phyloP scores from a whole-genome alignment of 1,140 invertebrate genomes.

The Diachasma alloeum region DNA sequence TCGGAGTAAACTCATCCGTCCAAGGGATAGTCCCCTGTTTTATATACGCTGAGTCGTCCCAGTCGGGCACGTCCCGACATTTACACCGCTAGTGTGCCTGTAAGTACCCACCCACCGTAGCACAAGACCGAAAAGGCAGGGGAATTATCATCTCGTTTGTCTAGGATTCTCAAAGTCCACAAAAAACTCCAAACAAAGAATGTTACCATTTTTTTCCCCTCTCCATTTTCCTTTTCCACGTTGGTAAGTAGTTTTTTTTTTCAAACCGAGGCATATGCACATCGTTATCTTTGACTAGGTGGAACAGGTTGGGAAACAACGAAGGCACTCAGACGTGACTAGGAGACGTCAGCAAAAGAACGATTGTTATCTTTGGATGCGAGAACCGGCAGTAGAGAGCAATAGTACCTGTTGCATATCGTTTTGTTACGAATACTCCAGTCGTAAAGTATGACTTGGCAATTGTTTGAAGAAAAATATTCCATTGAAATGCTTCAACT shows the following conservation, averaged over 20 bases:
- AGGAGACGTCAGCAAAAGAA: conserved; percentile 27
- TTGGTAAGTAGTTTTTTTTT: neutral
- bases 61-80: conserved; percentile 59
- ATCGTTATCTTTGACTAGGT: neutral
- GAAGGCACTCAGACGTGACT: conserved; percentile 14
- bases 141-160: conserved; percentile 8
- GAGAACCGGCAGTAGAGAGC: neutral
- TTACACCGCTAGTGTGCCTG: conserved; percentile 46
- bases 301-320: conserved; percentile 7
- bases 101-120: conserved; percentile 35
- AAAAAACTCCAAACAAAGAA: conserved; percentile 8
- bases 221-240: neutral
- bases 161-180: neutral
- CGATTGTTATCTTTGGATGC: conserved; percentile 16
- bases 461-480: neutral
- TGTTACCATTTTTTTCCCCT: neutral
- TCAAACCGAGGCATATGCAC: neutral
- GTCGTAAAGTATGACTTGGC: conserved; percentile 9
- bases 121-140: neutral
- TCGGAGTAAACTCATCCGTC: conserved; percentile 54
- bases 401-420: conserved; percentile 9
- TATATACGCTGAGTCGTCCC: conserved; percentile 63
- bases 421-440: conserved; percentile 1
- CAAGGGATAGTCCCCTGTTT: conserved; percentile 55
- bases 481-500: too few species aligned